Evolutionary conservation across 2,888 invertebrate species (phyloP), one percentile per base, ranked within the genome.

Genomic region (Apotomis capreana): DNA sequence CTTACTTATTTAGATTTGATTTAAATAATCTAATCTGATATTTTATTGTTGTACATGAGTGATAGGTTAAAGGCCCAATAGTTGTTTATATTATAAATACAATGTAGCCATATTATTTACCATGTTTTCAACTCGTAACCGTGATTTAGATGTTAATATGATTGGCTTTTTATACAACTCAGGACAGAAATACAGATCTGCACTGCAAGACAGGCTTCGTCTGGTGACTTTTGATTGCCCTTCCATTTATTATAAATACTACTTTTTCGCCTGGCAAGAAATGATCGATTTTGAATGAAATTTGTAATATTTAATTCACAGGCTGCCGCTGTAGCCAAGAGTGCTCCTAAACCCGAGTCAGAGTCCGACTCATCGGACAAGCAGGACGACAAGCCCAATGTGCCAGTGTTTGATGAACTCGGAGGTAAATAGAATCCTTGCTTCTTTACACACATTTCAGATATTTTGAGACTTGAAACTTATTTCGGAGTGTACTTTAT

Each of bases 381-480:
- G 78, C 87, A 87, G 76, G 91, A 89, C 5, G 88, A 89, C 40
- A 87, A 85, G 75, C 80, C 84, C 70, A 83, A 85, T 69, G 81
- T 84, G 57, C 86, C 87, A 64, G 89, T 83, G 64, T 92, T 92
- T 84, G 92, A 92, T 81, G 92, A 91, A 81, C 86, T 93, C 77
- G 93, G 92, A 77, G 93, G 93, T 93, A 82, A 83, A 81, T 80
- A 57, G 51, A 58, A 67, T 55, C 65, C 51, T 58, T 61, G 9
- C 3, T 49, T 49, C 49, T 9, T 8, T 49, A 9, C 49, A 26
- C 26, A 26, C 26, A 26, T 26, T 26, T 26, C 26, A 26, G 26
- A 26, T 26, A 26, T 26, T 26, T 26, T 26, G 26, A 2, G 26
- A 26, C 26, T 26, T 26, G 26, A 26, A 26, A 26, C 26, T 26